Conservation (phyloP, 2,888 invertebrate species). For the Drosophila mimica region DNA sequence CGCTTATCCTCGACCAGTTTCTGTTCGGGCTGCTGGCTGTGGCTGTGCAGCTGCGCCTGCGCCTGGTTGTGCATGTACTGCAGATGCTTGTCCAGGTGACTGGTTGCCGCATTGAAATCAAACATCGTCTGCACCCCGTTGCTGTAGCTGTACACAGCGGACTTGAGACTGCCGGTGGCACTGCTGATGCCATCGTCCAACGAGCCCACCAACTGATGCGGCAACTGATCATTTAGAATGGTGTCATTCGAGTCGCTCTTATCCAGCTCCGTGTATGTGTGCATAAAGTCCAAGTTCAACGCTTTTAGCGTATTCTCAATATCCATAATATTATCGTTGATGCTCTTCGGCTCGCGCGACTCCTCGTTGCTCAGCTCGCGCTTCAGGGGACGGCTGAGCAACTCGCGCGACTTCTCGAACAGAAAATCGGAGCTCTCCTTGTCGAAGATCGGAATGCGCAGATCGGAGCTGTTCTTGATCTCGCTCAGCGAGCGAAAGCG, state of each 20-base stretch:
- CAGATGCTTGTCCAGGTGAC: slow-evolving; percentile 84
- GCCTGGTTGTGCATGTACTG: slow-evolving; percentile 81
- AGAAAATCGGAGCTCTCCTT: slow-evolving; percentile 91
- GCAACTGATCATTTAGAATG: slow-evolving; percentile 83
- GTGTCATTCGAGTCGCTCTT: slow-evolving; percentile 85
- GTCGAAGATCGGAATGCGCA: slow-evolving; percentile 89
- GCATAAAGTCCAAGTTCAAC: slow-evolving; percentile 85
- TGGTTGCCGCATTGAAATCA: slow-evolving; percentile 83
- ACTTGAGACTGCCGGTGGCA: slow-evolving; percentile 82
- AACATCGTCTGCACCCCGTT: slow-evolving; percentile 83
- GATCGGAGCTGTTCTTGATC: slow-evolving; percentile 85
- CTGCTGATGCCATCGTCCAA: slow-evolving; percentile 84
- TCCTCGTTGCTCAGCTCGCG: slow-evolving; percentile 62
- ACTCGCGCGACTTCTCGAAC: slow-evolving; percentile 90
- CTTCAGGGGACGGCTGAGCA: slow-evolving; percentile 87
- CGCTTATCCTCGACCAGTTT: slow-evolving; percentile 84
- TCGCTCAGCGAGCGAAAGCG: slow-evolving; percentile 86
- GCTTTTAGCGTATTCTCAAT: slow-evolving; percentile 85
- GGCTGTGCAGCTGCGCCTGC: slow-evolving; percentile 68
- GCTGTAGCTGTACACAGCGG: slow-evolving; percentile 82
- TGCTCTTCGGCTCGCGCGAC: slow-evolving; percentile 75
- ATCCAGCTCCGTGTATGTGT: slow-evolving; percentile 85
- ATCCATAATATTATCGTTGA: slow-evolving; percentile 84
- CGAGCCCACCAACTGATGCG: slow-evolving; percentile 76
- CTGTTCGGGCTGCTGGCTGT: slow-evolving; percentile 48